These are phyloP conservation scores for Ornithoptera alexandrae DNA, from an alignment of 2,888 invertebrate species.

Conservation along the genomic window DNA sequence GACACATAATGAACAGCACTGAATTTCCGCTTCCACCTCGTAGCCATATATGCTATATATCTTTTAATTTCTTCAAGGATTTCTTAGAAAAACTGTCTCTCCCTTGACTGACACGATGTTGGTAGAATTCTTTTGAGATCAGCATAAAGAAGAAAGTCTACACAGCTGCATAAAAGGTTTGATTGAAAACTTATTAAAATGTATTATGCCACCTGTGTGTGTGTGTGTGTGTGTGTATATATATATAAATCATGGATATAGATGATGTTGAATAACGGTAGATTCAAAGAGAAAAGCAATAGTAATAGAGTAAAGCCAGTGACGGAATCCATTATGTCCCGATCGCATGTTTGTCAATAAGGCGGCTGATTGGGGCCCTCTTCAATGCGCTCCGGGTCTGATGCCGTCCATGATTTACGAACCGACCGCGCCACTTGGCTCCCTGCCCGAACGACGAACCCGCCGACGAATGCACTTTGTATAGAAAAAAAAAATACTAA, in stretches of 20 bases:
- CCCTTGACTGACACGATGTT: too few species aligned
- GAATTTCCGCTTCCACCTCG: too few species aligned
- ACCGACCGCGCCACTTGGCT: conserved; percentile 66
- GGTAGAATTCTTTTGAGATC: too few species aligned
- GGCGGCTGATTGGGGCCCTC: conserved; percentile 69
- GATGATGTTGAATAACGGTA: conserved; percentile 34
- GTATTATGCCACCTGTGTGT: too few species aligned
- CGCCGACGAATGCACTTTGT: conserved; percentile 55
- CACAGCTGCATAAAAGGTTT: too few species aligned
- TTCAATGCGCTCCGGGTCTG: conserved; percentile 60
- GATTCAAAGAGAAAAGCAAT: conserved; percentile 48
- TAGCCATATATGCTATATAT: too few species aligned
- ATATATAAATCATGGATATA: background rate
- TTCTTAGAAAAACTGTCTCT: too few species aligned
- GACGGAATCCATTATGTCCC: conserved; percentile 65
- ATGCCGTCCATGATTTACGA: conserved; percentile 60
- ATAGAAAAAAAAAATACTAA: conserved; percentile 57
- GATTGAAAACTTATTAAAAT: too few species aligned
- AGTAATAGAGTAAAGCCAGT: conserved; percentile 47
- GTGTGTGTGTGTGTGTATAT: too few species aligned
- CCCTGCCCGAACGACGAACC: conserved; percentile 65
- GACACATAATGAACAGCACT: too few species aligned
- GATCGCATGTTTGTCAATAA: conserved; percentile 77
- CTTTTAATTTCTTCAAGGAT: too few species aligned
- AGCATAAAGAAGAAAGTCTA: too few species aligned